phyloP scores from a whole-genome alignment of 2,113 vertebrate species.

The Gymnocephalus cernua region DNA sequence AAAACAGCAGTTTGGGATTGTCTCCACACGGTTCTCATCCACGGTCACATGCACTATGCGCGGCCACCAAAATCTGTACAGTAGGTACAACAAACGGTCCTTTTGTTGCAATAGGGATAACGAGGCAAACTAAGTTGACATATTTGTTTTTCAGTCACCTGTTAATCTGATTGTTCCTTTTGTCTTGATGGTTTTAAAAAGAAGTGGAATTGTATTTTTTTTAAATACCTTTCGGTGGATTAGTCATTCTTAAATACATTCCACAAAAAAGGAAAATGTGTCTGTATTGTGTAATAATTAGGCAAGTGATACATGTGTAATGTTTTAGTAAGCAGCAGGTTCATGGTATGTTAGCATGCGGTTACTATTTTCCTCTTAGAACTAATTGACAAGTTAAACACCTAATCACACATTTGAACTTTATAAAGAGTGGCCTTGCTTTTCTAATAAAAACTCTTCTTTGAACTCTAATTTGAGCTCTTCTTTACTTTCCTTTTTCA shows the following conservation, averaged over 20 bases:
- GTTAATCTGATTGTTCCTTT: neutral
- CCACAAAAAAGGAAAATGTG: neutral
- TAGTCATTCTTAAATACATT: neutral
- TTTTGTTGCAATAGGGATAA: neutral
- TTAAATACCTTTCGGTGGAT: neutral
- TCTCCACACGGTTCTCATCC: too few relatives aligned
- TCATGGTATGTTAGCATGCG: constrained; percentile 5
- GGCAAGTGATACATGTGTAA: neutral
- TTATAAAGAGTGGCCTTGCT: neutral
- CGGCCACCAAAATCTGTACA: neutral
- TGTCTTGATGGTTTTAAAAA: neutral
- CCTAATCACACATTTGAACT: neutral
- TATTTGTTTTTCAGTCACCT: neutral
- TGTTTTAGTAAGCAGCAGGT: neutral
- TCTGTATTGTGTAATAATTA: neutral
- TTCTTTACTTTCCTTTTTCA: neutral
- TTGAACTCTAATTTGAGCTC: too few relatives aligned
- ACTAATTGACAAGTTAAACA: neutral
- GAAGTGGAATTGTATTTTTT: neutral
- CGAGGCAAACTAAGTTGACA: neutral
- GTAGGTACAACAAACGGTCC: neutral
- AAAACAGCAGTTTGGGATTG: too few relatives aligned
- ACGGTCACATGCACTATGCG: too few relatives aligned
- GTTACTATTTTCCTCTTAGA: constrained; percentile 15
- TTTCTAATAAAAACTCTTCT: neutral